Conservation (phyloP, 92 coral and sea anemone species). For the Phenganax marumi region DNA sequence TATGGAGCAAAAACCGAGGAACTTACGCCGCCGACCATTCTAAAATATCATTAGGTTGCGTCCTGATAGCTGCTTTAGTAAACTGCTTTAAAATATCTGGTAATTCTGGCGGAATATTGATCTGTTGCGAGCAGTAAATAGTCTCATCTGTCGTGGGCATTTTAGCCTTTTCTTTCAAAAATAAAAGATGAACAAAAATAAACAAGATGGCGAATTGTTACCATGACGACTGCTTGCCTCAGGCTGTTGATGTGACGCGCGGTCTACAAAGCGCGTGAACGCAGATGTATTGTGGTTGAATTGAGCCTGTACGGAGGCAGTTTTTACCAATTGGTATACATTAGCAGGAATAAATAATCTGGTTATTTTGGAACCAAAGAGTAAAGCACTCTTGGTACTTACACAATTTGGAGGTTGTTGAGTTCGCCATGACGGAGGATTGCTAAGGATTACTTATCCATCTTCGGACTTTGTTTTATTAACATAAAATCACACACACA, state of each 20-base stretch:
- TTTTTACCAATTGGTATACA: too few species aligned
- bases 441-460: too few species aligned
- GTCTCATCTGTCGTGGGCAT: constrained; percentile 97
- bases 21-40: constrained; percentile 98
- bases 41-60: constrained; percentile 89
- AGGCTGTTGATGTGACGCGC: background rate
- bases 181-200: background rate
- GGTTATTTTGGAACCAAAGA: constrained; percentile 62
- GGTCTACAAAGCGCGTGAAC: background rate
- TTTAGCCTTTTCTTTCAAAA: background rate
- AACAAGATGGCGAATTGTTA: constrained; percentile 43
- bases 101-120: constrained; percentile 96
- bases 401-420: constrained; percentile 85
- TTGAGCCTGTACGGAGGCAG: background rate
- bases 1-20: background rate
- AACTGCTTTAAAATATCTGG: constrained; percentile 96
- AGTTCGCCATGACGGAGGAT: too few species aligned
- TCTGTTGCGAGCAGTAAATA: constrained; percentile 96
- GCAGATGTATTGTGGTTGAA: background rate
- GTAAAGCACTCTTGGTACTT: constrained; percentile 78
- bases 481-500: too few species aligned
- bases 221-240: constrained; percentile 36
- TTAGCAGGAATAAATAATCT: too few species aligned
- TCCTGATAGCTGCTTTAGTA: constrained; percentile 94
- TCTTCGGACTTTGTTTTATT: too few species aligned